phyloP scores from a whole-genome alignment of 2,888 invertebrate genomes.

The Pardosa pseudoannulata region DNA sequence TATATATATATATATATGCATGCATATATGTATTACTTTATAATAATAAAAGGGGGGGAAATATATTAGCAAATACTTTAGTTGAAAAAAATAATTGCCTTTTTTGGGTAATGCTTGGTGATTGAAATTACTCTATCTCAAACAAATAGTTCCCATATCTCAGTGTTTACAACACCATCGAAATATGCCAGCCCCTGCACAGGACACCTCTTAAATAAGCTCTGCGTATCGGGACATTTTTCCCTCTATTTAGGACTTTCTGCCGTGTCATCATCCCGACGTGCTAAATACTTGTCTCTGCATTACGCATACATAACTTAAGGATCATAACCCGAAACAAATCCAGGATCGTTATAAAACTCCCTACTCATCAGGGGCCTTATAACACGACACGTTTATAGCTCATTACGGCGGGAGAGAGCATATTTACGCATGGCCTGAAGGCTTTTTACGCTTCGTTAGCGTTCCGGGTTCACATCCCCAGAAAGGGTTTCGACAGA shows the following conservation, averaged over 20 bases:
- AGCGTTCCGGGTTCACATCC: constrained; percentile 24
- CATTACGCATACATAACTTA: constrained; percentile 14
- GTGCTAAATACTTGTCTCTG: constrained; percentile 21
- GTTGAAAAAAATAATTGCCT: too few relatives aligned
- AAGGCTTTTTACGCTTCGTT: constrained; percentile 61
- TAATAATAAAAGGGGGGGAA: too few relatives aligned
- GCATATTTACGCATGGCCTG: constrained; percentile 66
- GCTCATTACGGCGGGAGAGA: constrained; percentile 51
- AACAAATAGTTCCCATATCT: too few relatives aligned
- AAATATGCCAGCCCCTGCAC: too few relatives aligned
- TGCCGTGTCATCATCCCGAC: background rate
- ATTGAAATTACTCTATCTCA: too few relatives aligned
- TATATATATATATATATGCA: too few relatives aligned
- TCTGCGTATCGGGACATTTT: background rate
- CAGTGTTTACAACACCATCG: too few relatives aligned
- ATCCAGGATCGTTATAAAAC: constrained; percentile 48
- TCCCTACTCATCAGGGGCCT: constrained; percentile 41
- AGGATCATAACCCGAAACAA: constrained; percentile 53
- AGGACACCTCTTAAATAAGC: too few relatives aligned
- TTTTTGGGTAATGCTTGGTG: too few relatives aligned
- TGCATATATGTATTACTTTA: too few relatives aligned
- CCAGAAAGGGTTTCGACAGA: constrained; percentile 10
- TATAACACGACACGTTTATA: constrained; percentile 36
- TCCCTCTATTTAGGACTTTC: background rate
- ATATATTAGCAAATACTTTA: too few relatives aligned